Conservation (phyloP, 1,140 invertebrate species). For the Monochamus saltuarius region DNA sequence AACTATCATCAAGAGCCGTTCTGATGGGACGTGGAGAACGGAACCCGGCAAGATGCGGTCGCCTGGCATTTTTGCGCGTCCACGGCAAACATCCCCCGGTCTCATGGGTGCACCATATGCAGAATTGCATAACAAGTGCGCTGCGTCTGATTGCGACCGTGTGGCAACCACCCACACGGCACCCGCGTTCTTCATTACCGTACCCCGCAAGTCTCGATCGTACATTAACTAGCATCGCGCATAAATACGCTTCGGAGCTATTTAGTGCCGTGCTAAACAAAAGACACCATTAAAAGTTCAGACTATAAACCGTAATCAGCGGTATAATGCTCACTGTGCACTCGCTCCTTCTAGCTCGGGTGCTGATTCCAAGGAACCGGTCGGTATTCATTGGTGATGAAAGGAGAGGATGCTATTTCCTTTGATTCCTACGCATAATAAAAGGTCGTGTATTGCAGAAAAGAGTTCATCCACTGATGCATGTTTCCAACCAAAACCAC, state of each 20-base stretch:
- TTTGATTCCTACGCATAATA: too few species aligned
- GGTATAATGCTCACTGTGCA: slow-evolving; percentile 14
- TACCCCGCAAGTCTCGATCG: slow-evolving; percentile 20
- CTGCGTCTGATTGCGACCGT: slow-evolving; percentile 10
- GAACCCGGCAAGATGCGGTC: too few species aligned
- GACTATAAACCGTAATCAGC: slow-evolving; percentile 35
- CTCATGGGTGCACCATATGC: slow-evolving; percentile 8
- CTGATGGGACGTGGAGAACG: too few species aligned
- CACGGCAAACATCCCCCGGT: too few species aligned
- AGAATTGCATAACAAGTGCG: slow-evolving; percentile 9
- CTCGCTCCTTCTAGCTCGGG: slow-evolving; percentile 2
- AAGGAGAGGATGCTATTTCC: too few species aligned
- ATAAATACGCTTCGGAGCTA: slow-evolving; percentile 32
- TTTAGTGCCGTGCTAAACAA: slow-evolving; percentile 37
- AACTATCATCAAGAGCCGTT: too few species aligned
- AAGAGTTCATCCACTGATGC: too few species aligned
- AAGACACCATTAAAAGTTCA: slow-evolving; percentile 37
- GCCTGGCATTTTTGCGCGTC: too few species aligned
- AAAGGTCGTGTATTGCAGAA: too few species aligned
- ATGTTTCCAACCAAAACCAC: too few species aligned
- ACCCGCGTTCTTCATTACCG: slow-evolving; percentile 24
- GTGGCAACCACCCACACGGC: slow-evolving; percentile 31
- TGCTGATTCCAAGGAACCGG: not conserved
- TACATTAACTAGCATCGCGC: slow-evolving; percentile 27
- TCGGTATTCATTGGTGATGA: too few species aligned